Percentiles rank a stretch among this genome's conserved stretches.
These are phyloP conservation scores for Drosophila hawaiiensis DNA, from an alignment of 2,888 invertebrate genomes.

Conservation along the genomic window DNA sequence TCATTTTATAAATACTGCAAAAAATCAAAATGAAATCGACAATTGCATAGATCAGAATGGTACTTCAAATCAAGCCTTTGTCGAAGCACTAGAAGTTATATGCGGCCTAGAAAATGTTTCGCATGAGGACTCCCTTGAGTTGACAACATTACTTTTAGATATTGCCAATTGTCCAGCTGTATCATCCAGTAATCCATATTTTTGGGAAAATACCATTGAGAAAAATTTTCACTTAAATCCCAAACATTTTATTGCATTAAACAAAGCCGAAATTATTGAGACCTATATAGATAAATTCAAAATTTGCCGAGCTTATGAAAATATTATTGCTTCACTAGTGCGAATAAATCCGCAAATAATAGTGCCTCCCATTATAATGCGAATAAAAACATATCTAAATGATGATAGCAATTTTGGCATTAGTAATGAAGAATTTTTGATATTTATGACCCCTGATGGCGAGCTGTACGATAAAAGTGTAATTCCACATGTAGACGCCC, in stretches of 20 bases:
- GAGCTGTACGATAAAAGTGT: constrained; percentile 96
- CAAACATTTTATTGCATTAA: constrained; percentile 87
- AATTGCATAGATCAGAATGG: constrained; percentile 62
- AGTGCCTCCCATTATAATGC: constrained; percentile 88
- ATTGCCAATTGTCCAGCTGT: constrained; percentile 92
- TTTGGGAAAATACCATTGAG: constrained; percentile 90
- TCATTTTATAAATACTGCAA: constrained; percentile 88
- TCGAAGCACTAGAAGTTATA: constrained; percentile 79
- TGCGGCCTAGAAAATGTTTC: constrained; percentile 76
- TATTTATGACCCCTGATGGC: constrained; percentile 93
- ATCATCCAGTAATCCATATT: constrained; percentile 86
- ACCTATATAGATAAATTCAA: constrained; percentile 88
- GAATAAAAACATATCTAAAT: constrained; percentile 88
- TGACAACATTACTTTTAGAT: constrained; percentile 89
- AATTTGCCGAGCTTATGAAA: constrained; percentile 87
- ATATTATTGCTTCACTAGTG: constrained; percentile 90
- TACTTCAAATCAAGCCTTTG: constrained; percentile 76
- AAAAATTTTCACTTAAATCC: constrained; percentile 76
- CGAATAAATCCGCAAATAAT: constrained; percentile 88
- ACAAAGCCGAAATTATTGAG: constrained; percentile 87
- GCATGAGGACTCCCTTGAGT: constrained; percentile 86
- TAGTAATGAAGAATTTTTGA: constrained; percentile 92
- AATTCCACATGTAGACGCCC: constrained; percentile 86
- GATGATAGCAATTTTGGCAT: constrained; percentile 90
- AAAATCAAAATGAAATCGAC: constrained; percentile 84